Evolutionary conservation across 2,888 invertebrate species (phyloP).

Genomic region (Allolobophora icterica): DNA sequence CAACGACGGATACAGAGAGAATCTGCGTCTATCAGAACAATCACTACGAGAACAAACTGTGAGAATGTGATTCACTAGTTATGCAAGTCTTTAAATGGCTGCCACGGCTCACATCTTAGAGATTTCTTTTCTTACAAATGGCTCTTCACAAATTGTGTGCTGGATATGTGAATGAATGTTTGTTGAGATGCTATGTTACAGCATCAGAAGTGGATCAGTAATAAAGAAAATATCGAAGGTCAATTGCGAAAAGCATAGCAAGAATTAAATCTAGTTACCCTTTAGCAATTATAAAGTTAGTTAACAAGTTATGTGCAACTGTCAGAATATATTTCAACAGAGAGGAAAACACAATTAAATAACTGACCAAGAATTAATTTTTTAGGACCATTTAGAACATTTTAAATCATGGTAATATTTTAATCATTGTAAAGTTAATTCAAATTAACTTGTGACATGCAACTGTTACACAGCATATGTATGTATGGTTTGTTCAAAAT

Average conservation of each 20-base stretch:
- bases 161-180: background rate
- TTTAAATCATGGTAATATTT: background rate
- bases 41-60: conserved; percentile 24
- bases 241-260: too few relatives aligned
- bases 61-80: background rate
- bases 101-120: background rate
- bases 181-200: background rate
- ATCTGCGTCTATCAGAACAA: conserved; percentile 33
- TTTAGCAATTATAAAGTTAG: background rate
- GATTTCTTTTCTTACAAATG: background rate
- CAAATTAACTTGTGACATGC: background rate
- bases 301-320: background rate
- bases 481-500: background rate
- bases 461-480: background rate
- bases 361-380: background rate
- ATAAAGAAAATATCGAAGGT: background rate
- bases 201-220: background rate
- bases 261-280: background rate
- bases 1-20: conserved; percentile 38
- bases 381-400: background rate
- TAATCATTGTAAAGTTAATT: background rate
- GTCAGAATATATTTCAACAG: background rate
- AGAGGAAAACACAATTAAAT: background rate
- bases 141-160: background rate
- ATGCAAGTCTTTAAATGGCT: background rate